Evolutionary conservation across 2,113 vertebrate species (phyloP).

Genomic region (Rostratula benghalensis): DNA sequence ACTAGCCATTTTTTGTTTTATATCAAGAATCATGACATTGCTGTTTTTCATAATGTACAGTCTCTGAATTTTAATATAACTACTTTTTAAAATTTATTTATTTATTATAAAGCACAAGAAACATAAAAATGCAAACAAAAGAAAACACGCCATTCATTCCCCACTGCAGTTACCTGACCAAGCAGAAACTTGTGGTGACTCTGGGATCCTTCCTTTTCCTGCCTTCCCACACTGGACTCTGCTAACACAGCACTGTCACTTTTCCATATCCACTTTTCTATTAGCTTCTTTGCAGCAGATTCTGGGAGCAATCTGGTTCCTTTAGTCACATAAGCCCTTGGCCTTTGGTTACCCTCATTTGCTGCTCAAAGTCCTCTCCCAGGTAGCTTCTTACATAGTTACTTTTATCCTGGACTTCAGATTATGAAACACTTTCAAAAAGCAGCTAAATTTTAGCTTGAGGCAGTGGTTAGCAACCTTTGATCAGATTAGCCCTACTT

Average conservation of each 20-base stretch:
- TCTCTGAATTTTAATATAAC: neutral
- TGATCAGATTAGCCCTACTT: neutral
- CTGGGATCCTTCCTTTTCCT: neutral
- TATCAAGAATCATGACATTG: neutral
- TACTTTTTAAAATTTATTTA: no score
- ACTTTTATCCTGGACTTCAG: neutral
- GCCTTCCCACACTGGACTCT: fast-evolving
- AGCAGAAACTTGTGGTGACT: neutral
- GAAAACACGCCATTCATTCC: neutral
- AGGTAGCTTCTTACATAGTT: neutral
- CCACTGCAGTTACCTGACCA: neutral
- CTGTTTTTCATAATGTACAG: neutral
- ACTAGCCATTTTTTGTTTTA: neutral
- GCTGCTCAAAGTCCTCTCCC: neutral
- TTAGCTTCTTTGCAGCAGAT: neutral
- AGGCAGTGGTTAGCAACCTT: neutral
- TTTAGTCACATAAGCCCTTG: neutral
- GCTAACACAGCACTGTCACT: neutral
- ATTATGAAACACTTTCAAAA: neutral
- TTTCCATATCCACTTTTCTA: neutral
- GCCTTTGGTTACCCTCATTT: neutral
- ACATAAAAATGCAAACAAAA: neutral
- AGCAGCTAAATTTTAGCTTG: neutral
- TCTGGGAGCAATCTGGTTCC: neutral
- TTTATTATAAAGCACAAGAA: neutral